Evolutionary conservation across 2,797 vertebrate species (phyloP).

Genomic region (Parambassis ranga): DNA sequence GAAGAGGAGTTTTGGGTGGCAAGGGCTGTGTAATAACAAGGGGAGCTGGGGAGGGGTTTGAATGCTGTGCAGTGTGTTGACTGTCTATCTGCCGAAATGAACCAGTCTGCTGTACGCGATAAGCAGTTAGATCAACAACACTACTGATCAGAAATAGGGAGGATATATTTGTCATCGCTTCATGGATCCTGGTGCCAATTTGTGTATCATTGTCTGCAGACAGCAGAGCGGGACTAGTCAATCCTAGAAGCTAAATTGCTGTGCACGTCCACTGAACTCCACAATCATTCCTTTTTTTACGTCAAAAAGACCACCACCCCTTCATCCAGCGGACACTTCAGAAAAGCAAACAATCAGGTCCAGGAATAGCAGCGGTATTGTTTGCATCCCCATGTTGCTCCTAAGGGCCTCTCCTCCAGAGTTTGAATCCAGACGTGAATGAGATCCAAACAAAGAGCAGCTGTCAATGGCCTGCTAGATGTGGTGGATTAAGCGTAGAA

Average conservation of each 20-base stretch:
- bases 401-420: conserved; percentile 45
- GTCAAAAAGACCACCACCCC: conserved; percentile 31
- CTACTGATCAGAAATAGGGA: conserved; percentile 21
- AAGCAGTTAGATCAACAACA: conserved; percentile 31
- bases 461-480: conserved; percentile 59
- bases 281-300: conserved; percentile 48
- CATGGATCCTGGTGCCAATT: conserved; percentile 8
- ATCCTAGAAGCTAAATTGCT: conserved; percentile 12
- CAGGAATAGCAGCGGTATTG: conserved; percentile 66
- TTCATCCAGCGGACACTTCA: conserved; percentile 57
- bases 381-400: conserved; percentile 52
- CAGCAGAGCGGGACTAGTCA: conserved; percentile 4
- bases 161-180: conserved; percentile 22
- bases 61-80: conserved; percentile 25
- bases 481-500: conserved; percentile 63
- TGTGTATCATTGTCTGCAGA: conserved; percentile 24
- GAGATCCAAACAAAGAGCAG: conserved; percentile 62
- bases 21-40: conserved; percentile 57
- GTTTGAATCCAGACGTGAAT: conserved; percentile 65
- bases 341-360: conserved; percentile 70
- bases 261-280: conserved; percentile 28
- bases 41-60: not conserved
- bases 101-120: conserved; percentile 5
- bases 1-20: conserved; percentile 66
- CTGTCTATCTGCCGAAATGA: conserved; percentile 16